Evolutionary conservation across 2,113 vertebrate genomes (phyloP), one percentile per base, ranked within the genome.

Genomic region (Oryzias celebensis): DNA sequence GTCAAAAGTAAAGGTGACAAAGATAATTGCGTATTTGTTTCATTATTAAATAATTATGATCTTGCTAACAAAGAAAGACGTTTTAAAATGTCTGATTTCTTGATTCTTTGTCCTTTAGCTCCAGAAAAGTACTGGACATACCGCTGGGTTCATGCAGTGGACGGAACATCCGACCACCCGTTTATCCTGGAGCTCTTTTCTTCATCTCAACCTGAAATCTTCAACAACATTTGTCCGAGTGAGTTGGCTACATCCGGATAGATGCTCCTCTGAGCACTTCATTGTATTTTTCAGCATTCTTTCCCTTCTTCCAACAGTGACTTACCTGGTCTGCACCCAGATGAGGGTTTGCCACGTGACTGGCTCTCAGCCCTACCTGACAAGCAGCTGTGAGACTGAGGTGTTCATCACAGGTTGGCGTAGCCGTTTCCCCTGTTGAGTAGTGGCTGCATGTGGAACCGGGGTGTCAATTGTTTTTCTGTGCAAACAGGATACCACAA

Each of bases 111-210:
- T 13, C 1, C 24, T 81, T 13, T 41, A 96, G 95, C 91, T 48
- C 66, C 78, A 69, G 95, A 96, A 83, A 95, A 96, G 60, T 96
- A 93, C 89, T 97, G 94, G 94, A 90, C 92, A 0, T 93, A 94
- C 84, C 94, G 94, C 23, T 98, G 96, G 96, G 92, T 94, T 50
- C 95, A 97, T 23, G 89, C 91, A 7, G 73, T 93, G 67, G 96
- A 98, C 6, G 93, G 93, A 47, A 95, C 95, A 12, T 93, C 93
- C 24, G 77, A 93, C 1, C 80, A 85, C 0, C 94, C 94, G 1
- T 96, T 98, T 71, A 91, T 97, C 62, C 75, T 98, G 81, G 92
- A 98, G 88, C 83, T 98, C 51, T 99, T 96, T 90, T 93, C 95
- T 50, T 93, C 94, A 52, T 98, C 96, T 65, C 95, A 96, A 73